Evolutionary conservation across 2,888 invertebrate species (phyloP), one percentile per base, ranked within the genome.

Genomic region (Cosmopolites sordidus): DNA sequence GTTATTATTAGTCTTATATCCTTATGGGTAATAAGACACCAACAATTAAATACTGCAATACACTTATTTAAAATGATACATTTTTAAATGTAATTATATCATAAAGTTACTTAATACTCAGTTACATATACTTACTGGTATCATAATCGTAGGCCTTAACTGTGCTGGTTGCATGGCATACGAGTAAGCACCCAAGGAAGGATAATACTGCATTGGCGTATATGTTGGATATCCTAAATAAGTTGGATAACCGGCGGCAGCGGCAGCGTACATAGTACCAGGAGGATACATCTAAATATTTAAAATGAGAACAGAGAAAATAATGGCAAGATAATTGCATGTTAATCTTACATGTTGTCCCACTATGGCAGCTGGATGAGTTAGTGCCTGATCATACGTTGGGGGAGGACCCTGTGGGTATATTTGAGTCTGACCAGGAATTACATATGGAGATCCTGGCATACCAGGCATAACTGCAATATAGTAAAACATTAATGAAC

Each of bases 171-270:
- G 86, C 77, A 81, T 79, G 37, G 79, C 79, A 56, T 84, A 81
- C 27, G 80, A 79, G 52, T 84, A 81, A 43, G 80, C 79, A 56
- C 80, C 79, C 60, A 82, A 70, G 30, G 81, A 78, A 44, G 84
- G 86, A 75, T 86, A 87, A 75, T 86, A 87, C 70, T 81, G 81
- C 74, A 81, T 76, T 33, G 86, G 86, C 66, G 86, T 84, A 70
- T 86, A 87, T 61, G 85, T 81, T 49, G 86, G 86, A 78, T 86
- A 87, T 47, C 85, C 86, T 66, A 86, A 79, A 72, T 86, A 86
- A 11, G 84, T 84, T 11, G 86, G 86, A 73, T 86, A 86, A 44
- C 86, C 86, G 47, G 84, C 81, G 27, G 83, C 82, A n/a, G n/a
- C n/a, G 66, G 54, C 82, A 27, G 83, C 82, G 66, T 84, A 84